Evolutionary conservation across 2,888 invertebrate species (phyloP), one percentile per base, ranked within the genome.

Genomic region (Mamestra brassicae): DNA sequence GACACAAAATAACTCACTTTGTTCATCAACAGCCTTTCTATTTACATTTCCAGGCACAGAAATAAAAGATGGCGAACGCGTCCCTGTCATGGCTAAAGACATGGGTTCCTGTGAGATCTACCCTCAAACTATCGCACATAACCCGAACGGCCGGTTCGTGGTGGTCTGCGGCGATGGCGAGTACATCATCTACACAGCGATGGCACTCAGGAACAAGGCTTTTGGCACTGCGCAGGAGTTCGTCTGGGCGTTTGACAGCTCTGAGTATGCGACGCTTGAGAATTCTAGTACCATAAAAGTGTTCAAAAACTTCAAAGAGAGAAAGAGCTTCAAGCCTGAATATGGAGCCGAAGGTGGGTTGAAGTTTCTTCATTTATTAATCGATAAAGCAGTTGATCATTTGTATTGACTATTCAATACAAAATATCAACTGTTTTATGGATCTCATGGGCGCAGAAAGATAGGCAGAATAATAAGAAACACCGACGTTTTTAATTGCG

Each of bases 91-190:
- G 4, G 98, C 99, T 0, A 99, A 99, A 93, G 99, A 99, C 91
- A 99, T 99, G 99, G 99, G 99, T 2, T 99, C 99, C 8, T 99
- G 99, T 93, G 99, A 99, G 95, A 99, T 99, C 81, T 99, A 99
- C 93, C 99, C 99, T 0, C 99, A 99, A 93, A 99, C 99, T 0
- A 99, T 99, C 82, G 98, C 98, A 47, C 99, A 99, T 94, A 99
- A 99, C 95, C 99, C 99, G 0, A 99, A 99, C 93, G 99, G 99
- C 26, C 97, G 99, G 47, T 98, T 98, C 84, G 97, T 97, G 6
- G 99, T 99, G 0, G 99, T 99, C 3, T 99, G 99, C 91, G 99
- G 99, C 2, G 99, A 99, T 94, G 99, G 99, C 17, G 99, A 99
- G 93, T 99, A 99, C 94, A 99, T 99, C 66, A 99, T 99, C 88